Evolutionary conservation across 1,140 invertebrate species (phyloP), one percentile per base, ranked within the genome.

Genomic region (Antheraea pernyi): DNA sequence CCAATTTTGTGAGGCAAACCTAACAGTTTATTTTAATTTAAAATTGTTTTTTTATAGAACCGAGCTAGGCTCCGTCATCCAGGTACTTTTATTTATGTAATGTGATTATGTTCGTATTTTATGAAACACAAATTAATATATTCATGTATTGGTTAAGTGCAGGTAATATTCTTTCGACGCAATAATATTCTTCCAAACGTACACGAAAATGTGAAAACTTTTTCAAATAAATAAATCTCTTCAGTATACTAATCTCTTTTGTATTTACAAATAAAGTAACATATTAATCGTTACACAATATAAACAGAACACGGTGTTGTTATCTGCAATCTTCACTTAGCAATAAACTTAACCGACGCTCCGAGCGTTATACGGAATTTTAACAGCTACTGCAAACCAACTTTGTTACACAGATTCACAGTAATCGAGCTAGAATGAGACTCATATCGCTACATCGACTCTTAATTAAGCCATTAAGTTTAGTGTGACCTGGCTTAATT

Each of bases 391-490:
- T 46, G 37, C 18, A 19, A 19, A 46, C 11, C 18, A 65, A 48
- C 9, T 67, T 46, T 69, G 58, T 70, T 36, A 67, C 60, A 70
- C 59, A 11, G 61, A 67, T 67, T 48, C 71, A 68, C 62, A 13
- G 59, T 62, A 70, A 67, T 63, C 37, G 63, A 42, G 46, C 67
- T 70, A 71, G 73, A 80, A 81, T 80, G 76, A 75, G 75, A 78
- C 76, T 74, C 70, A 81, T 80, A 81, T 83, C 81, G 80, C 71
- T 71, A 53, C 68, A 39, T 76, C 71, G 67, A 73, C 73, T 70
- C 74, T 82, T 76, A 78, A 82, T 82, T 79, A 88, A 88, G 76
- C 78, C 75, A 83, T 88, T 81, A 86, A 75, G 78, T 82, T 77
- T 69, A 77, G 74, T 73, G 72, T 77, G 69, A 74, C 75, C 84